Conservation (phyloP, 1,140 invertebrate species). For the Coptotermes formosanus region DNA sequence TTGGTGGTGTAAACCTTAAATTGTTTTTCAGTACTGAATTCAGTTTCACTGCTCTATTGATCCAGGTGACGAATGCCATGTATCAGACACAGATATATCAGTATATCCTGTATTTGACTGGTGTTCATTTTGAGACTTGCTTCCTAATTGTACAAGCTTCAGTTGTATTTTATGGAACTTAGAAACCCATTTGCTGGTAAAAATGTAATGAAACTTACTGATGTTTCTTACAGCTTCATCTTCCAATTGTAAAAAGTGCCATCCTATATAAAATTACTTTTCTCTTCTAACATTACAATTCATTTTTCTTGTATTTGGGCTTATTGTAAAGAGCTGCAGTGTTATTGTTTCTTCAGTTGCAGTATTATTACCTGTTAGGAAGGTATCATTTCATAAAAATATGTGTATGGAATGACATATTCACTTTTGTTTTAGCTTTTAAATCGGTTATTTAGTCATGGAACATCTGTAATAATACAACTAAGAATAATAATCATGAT, state of each 20-base stretch:
- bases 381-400: neutral
- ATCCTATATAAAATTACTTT: neutral
- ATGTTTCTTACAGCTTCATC: neutral
- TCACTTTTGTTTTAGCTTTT: neutral
- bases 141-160: too few species aligned
- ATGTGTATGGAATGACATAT: neutral
- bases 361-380: slow-evolving; percentile 2
- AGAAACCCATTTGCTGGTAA: too few species aligned
- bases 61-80: too few species aligned
- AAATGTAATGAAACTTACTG: too few species aligned
- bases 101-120: too few species aligned
- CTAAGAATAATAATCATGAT: neutral
- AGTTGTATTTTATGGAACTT: too few species aligned
- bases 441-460: neutral
- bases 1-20: too few species aligned
- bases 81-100: too few species aligned
- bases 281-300: neutral
- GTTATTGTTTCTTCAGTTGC: neutral
- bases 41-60: too few species aligned
- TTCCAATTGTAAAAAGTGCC: neutral
- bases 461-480: neutral
- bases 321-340: neutral
- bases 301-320: neutral
- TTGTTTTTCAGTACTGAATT: too few species aligned
- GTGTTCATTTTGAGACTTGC: too few species aligned